Evolutionary conservation across 2,797 vertebrate species (phyloP), one percentile per base, ranked within the genome.

Genomic region (Lycodopsis pacificus): DNA sequence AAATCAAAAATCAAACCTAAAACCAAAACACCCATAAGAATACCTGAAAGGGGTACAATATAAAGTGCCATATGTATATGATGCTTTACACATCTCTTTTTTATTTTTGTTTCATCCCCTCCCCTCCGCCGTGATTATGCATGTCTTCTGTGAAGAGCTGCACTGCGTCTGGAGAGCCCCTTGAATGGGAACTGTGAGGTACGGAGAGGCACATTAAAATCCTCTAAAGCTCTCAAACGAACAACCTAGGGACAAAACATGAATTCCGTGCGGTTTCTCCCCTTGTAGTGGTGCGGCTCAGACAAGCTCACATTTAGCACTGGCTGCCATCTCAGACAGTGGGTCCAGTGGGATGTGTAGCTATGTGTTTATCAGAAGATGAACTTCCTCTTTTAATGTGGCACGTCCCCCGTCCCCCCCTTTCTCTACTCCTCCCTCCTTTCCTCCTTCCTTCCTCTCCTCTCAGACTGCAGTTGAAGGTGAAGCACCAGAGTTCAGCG

Each of bases 221-320:
- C 91, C 93, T 94, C 93, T 90, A 88, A 93, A 82, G 91, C 89
- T 92, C 93, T 95, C 92, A 95, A 94, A 94, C 85, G 94, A 91
- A 94, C 94, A 94, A 95, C 94, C 95, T 91, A 94, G 95, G 94
- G 95, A 96, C 94, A 95, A 95, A 95, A 95, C 94, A 94, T 73
- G 93, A 93, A 93, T 87, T 92, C 90, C 86, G 82, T 68, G 87
- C 27, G 79, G 91, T 79, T 90, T 83, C 85, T 89, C 88, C 77
- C 88, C 93, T 94, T 95, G 95, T 95, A 95, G 94, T 93, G 90
- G 81, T 73, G 82, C 81, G 46, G 88, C 92, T 89, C 92, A 94
- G 94, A 95, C 94, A 91, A 89, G 92, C 85, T 91, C 87, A 88
- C 91, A 81, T 95, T 95, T 94, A 94, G 93, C 91, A 77, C 78